These are phyloP conservation scores for Morinoia aosen DNA, from an alignment of 2,888 invertebrate genomes.

Conservation along the genomic window DNA sequence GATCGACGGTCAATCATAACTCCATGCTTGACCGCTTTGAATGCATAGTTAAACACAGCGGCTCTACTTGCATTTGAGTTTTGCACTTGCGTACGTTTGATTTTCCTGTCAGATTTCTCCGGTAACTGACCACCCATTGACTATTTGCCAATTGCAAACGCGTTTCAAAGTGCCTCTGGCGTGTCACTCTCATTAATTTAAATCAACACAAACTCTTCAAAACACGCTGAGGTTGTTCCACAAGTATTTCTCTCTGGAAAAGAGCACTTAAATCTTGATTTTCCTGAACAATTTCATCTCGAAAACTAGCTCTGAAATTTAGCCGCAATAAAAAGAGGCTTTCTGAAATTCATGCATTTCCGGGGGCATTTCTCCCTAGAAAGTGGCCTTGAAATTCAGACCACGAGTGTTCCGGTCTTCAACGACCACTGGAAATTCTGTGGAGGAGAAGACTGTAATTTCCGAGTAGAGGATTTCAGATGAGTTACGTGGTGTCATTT, in stretches of 20 bases:
- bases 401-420: not conserved
- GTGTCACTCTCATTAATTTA: not conserved
- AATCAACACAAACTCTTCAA: not conserved
- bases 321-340: not conserved
- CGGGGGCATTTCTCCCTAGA: not conserved
- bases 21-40: not conserved
- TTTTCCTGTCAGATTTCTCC: not conserved
- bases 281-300: not conserved
- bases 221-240: not conserved
- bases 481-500: slow-evolving; percentile 14
- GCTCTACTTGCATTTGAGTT: not conserved
- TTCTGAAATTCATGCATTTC: not conserved
- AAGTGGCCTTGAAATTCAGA: slow-evolving; percentile 12
- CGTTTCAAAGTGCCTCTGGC: not conserved
- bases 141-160: not conserved
- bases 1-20: not conserved
- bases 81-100: not conserved
- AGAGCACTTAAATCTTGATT: not conserved
- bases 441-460: slow-evolving; percentile 36
- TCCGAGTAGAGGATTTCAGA: slow-evolving; percentile 36
- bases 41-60: not conserved
- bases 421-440: not conserved
- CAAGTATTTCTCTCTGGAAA: not conserved
- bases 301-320: not conserved
- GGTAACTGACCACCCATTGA: not conserved